Evolutionary conservation across 2,797 vertebrate species (phyloP), one percentile per base, ranked within the genome.

Genomic region (Bryconaethiops microstoma): DNA sequence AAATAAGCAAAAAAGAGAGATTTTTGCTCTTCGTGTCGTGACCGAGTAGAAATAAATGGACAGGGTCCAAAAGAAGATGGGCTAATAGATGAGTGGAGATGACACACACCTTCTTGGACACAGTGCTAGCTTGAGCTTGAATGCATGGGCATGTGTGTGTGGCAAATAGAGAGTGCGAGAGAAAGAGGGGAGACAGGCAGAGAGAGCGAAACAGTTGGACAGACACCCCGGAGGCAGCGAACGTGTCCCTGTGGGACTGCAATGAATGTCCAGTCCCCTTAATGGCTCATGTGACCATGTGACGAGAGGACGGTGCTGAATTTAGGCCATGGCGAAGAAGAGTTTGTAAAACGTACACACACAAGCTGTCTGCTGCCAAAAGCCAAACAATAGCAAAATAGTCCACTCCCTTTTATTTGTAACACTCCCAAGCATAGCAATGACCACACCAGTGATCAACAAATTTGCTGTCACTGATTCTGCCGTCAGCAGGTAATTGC

Each of bases 321-420:
- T 78, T 52, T 78, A 82, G 71, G 70, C 77, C 70, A 82, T n/a
- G 72, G 25, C 72, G 16, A 21, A 72, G 65, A 77, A 68, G 21
- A 39, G 50, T 8, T 48, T 10, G 19, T 17, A 21, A 23, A 69
- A 52, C 67, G 7, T 17, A 60, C 25, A 62, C 29, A 57, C 35
- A 60, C 39, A 21, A 23, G 50, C 17, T 23, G 59, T 29, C 8
- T 63, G 48, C 29, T 21, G 69, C 25, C 50, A 19, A 16, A 19
- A 63, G 55, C 21, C 68, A 39, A 62, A 50, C 8, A 62, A 78
- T 78, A 48, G 13, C 45, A 52, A 16, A 65, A 39, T 1, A n/a
- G 19, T 9, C 19, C 67, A 69, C 21, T 13, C 13, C 29, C 25
- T 19, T 10, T 7, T 42, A 35, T 9, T 52, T 7, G 23, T 54